A percentile compares a stretch with the other conserved stretches of the same genome.
These are phyloP conservation scores for Ascidia mentula DNA, from an alignment of 23 tunicate species.

Conservation along the genomic window DNA sequence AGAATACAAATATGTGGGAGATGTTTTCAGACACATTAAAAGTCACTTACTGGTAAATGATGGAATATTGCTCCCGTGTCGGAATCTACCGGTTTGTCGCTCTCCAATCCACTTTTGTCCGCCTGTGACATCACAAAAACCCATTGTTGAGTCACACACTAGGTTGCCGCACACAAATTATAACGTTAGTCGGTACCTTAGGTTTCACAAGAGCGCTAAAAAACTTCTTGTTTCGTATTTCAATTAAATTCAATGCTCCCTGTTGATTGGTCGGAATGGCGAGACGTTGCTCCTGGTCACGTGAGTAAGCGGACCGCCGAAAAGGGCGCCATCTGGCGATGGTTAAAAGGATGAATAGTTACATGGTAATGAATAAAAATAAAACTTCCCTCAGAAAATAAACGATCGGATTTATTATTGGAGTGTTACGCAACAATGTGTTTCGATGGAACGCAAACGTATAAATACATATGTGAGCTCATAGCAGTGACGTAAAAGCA, in stretches of 20 bases:
- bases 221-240: conserved; percentile 81
- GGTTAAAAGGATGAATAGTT: no score
- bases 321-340: conserved; percentile 81
- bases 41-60: conserved; percentile 72
- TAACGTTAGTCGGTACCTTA: conserved; percentile 25
- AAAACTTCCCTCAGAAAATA: neutral
- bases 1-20: no score
- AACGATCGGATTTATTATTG: no score
- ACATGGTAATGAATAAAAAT: neutral
- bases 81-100: conserved; percentile 77
- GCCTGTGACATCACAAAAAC: conserved; percentile 34
- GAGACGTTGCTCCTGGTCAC: conserved; percentile 29
- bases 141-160: neutral
- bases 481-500: no score
- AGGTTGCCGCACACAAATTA: neutral
- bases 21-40: no score
- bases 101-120: conserved; percentile 87
- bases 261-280: conserved; percentile 13
- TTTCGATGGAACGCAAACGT: no score
- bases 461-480: no score
- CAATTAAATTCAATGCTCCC: conserved; percentile 43
- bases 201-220: conserved; percentile 89
- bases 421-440: no score
- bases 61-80: conserved; percentile 88
- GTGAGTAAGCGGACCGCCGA: conserved; percentile 76